These are phyloP conservation scores for Capreolus pygargus DNA, from an alignment of 2,113 vertebrate genomes.

Conservation along the genomic window DNA sequence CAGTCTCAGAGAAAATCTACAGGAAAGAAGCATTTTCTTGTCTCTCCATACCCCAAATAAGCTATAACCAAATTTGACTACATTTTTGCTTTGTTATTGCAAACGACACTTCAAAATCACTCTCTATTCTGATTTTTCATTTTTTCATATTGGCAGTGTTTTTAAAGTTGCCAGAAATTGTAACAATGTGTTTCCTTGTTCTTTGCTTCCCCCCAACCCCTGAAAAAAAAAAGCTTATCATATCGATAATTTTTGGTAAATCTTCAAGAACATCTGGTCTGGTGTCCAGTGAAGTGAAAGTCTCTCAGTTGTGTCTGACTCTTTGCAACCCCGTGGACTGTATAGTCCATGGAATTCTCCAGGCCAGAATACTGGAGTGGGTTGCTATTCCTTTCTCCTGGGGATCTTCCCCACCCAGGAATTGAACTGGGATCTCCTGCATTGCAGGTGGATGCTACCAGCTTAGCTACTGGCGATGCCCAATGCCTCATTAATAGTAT, in stretches of 20 bases:
- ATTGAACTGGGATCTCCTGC: not conserved
- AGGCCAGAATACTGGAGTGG: not conserved
- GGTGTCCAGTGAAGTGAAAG: not conserved
- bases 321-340: not conserved
- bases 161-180: not conserved
- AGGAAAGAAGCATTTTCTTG: not conserved
- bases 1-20: not conserved
- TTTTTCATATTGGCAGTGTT: not conserved
- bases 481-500: not conserved
- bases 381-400: not conserved
- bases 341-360: not conserved
- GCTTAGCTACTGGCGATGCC: accelerated
- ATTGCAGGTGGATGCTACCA: not conserved
- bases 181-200: not conserved
- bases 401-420: not conserved
- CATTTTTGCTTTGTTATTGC: not conserved
- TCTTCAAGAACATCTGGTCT: not conserved
- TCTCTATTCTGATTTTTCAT: not conserved
- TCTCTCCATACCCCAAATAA: not conserved
- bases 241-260: not conserved
- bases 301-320: not conserved
- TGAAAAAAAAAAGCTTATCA: not conserved
- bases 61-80: not conserved
- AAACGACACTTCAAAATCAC: not conserved
- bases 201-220: not conserved